Percentiles rank a stretch among this genome's conserved stretches.
Conservation (phyloP, 92 coral and sea anemone genomes). For the Bergia puertoricense region DNA sequence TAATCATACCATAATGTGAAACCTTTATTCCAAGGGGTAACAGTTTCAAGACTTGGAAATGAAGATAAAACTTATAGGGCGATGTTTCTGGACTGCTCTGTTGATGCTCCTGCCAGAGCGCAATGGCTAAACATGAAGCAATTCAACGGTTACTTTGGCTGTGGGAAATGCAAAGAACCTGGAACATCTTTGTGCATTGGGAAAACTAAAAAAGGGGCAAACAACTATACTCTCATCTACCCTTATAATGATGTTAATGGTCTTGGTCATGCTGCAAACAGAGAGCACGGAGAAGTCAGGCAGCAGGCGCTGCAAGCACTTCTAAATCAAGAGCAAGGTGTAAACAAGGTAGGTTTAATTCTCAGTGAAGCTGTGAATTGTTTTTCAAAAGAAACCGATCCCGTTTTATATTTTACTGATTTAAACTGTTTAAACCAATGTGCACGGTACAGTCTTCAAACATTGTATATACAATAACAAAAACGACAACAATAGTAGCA, state of each 20-base stretch:
- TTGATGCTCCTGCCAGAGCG: constrained; percentile 57
- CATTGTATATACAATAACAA: no score
- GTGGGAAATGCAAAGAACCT: constrained; percentile 60
- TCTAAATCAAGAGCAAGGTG: background rate
- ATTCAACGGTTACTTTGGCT: constrained; percentile 60
- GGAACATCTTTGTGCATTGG: constrained; percentile 41
- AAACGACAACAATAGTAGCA: no score
- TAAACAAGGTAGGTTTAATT: background rate
- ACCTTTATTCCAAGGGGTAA: no score
- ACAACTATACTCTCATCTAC: constrained; percentile 48
- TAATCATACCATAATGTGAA: no score
- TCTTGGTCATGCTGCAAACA: constrained; percentile 51
- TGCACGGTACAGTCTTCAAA: no score
- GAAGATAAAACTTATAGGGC: background rate
- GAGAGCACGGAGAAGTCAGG: constrained; percentile 48
- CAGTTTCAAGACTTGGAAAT: no score
- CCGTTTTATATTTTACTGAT: no score
- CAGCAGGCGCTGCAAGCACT: constrained; percentile 34
- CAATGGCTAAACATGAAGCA: constrained; percentile 57
- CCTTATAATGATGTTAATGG: constrained; percentile 55
- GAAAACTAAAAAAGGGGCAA: constrained; percentile 19
- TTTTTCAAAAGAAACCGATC: no score
- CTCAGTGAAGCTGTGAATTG: no score
- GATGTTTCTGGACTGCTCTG: background rate
- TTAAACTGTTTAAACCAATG: no score